Conservation (phyloP, 1,140 invertebrate species). For the Nasonia longicornis region DNA sequence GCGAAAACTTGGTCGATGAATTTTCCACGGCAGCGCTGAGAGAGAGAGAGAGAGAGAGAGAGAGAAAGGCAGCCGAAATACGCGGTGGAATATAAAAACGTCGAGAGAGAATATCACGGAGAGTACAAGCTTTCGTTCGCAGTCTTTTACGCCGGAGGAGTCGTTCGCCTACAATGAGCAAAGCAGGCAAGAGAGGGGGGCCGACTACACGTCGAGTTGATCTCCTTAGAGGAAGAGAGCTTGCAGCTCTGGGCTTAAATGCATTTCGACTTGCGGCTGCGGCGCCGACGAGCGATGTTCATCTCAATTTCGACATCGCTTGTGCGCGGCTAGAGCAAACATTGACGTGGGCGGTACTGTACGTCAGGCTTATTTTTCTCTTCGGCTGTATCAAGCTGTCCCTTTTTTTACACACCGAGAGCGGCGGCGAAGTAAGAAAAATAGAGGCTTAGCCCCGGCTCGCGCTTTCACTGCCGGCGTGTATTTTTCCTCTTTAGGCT, state of each 20-base stretch:
- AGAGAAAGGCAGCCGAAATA: background rate
- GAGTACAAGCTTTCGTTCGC: constrained; percentile 10
- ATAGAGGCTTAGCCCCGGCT: background rate
- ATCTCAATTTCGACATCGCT: constrained; percentile 17
- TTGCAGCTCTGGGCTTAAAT: constrained; percentile 9
- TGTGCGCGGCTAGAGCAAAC: constrained; percentile 2
- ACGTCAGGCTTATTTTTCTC: background rate
- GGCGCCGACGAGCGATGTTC: background rate
- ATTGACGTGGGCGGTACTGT: background rate
- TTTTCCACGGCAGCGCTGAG: constrained; percentile 4
- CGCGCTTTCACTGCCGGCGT: background rate
- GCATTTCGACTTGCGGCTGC: background rate
- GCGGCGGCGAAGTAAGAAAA: background rate
- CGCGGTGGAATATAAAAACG: background rate
- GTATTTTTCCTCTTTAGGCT: constrained; percentile 5
- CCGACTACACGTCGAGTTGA: constrained; percentile 25
- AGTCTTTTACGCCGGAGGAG: constrained; percentile 15
- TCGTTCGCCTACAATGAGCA: constrained; percentile 3
- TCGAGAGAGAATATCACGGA: background rate
- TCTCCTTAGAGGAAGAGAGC: constrained; percentile 3
- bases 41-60: too few relatives aligned
- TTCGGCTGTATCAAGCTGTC: background rate
- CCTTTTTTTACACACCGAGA: background rate
- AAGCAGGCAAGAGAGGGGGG: background rate
- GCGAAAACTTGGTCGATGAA: constrained; percentile 35